Evolutionary conservation across 1,140 invertebrate species (phyloP), one percentile per base, ranked within the genome.

Genomic region (Brachionus manjavacas): DNA sequence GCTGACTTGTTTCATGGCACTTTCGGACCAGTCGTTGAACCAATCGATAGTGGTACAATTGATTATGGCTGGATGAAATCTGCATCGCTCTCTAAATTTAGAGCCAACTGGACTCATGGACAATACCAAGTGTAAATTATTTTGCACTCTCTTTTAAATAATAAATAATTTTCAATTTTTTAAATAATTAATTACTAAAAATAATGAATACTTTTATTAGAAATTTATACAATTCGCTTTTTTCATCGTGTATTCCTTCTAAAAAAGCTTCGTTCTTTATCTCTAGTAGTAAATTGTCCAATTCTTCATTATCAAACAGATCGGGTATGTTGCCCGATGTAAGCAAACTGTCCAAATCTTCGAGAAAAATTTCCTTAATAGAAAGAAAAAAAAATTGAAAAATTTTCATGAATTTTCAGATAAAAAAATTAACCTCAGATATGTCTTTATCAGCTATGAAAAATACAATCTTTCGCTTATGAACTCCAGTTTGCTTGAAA

Each of bases 11-110:
- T 49, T 46, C 81, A 83, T 68, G 20, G 94, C 94, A 87, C 94
- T 93, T 81, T 92, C 91, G 0, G 94, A 94, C 94, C 95, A 96
- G 86, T 94, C 93, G 86, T 92, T 91, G 88, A 95, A 95, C 94
- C 94, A 96, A 90, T 95, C 94, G 31, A 95, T 94, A 4, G 94
- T 95, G 2, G 94, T 94, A 86, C 92, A 93, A 89, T 94, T 95
- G 55, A 95, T 92, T 85, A 96, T 89, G 4, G 93, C 92, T 23
- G 94, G 94, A 90, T 94, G 95, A 89, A 94, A 94, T 52, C 94
- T 91, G 95, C 92, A 85, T 93, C 92, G 86, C 93, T 93, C 91
- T 90, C 91, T 89, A 88, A 92, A 92, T 14, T 89, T 87, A 49
- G 94, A 93, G 25, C 94, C 94, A 85, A 95, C 93, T 6, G 94